Conservation (phyloP, 1,140 invertebrate genomes). For the Eubasilissa regina region DNA sequence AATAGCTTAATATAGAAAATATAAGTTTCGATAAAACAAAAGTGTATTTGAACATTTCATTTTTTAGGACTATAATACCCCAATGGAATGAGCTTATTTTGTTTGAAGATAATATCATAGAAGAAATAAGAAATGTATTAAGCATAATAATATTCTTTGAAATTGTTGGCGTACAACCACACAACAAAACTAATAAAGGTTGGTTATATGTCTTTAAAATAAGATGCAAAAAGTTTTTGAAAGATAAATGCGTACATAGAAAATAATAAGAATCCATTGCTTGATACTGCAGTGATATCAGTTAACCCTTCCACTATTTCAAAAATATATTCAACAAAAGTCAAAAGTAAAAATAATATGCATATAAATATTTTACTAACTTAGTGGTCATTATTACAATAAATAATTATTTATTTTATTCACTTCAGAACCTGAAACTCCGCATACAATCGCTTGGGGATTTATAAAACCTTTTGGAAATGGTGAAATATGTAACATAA, state of each 20-base stretch:
- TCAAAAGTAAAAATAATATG: no score
- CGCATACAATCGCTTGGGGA: conserved; percentile 62
- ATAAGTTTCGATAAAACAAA: no score
- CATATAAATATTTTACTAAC: no score
- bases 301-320: no score
- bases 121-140: conserved; percentile 55
- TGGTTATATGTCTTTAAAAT: background rate
- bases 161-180: conserved; percentile 60
- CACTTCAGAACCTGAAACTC: conserved; percentile 56
- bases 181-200: conserved; percentile 9
- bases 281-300: no score
- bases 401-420: background rate
- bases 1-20: no score
- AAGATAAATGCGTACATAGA: no score
- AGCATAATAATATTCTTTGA: conserved; percentile 63
- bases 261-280: no score
- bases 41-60: no score
- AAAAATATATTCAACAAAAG: no score
- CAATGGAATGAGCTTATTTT: conserved; percentile 63
- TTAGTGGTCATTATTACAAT: no score
- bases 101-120: conserved; percentile 62
- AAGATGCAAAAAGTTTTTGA: background rate
- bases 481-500: conserved; percentile 57
- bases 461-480: conserved; percentile 62
- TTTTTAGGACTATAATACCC: conserved; percentile 61